Conservation (phyloP, 2,888 invertebrate species). For the Zhengitettix transpicula region DNA sequence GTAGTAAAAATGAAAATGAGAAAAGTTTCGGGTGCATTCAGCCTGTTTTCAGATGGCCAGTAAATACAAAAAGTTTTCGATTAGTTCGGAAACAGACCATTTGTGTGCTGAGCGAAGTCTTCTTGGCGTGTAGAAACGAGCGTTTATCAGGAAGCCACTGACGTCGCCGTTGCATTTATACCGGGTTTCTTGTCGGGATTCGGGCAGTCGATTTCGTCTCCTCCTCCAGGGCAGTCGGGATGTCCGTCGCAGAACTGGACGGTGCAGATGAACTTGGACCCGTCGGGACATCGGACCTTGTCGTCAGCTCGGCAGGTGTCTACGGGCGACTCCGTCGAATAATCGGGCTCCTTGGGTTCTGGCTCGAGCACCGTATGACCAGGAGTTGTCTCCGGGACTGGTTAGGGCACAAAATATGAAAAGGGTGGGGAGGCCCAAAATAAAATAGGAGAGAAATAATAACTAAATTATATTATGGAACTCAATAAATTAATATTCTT, state of each 20-base stretch:
- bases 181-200: too few species aligned
- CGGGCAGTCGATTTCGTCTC: constrained; percentile 47
- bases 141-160: too few species aligned
- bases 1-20: too few species aligned
- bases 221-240: constrained; percentile 44
- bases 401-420: neutral
- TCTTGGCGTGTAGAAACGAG: too few species aligned
- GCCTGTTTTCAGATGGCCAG: too few species aligned
- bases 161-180: too few species aligned
- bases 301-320: constrained; percentile 33
- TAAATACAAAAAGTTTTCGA: too few species aligned
- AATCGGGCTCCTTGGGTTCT: neutral
- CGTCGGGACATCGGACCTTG: constrained; percentile 31
- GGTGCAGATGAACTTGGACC: constrained; percentile 34
- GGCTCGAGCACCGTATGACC: neutral
- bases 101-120: too few species aligned
- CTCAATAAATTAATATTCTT: too few species aligned
- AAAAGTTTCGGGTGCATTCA: too few species aligned
- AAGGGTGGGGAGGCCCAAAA: neutral
- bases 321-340: neutral
- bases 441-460: neutral
- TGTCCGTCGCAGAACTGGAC: constrained; percentile 44
- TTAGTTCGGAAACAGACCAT: too few species aligned
- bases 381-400: constrained; percentile 8
- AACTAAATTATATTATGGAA: too few species aligned